phyloP scores from a whole-genome alignment of 1,140 invertebrate genomes.

The Euura lappo region DNA sequence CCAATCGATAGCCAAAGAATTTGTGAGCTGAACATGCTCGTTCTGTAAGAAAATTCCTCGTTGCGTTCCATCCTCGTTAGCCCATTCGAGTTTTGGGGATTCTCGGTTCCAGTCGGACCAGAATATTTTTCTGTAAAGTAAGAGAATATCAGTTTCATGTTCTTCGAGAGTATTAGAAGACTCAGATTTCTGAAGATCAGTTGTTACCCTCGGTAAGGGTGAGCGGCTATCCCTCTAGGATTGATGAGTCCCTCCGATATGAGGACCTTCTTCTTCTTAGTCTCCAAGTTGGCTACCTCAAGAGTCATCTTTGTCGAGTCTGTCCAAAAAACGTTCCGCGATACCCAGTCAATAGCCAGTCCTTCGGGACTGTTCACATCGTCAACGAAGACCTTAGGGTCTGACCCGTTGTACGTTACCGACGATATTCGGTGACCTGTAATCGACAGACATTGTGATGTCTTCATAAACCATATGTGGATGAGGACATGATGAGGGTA shows the following conservation, averaged over 20 bases:
- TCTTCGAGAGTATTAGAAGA: background rate
- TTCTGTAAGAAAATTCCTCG: constrained; percentile 73
- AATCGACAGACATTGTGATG: constrained; percentile 1
- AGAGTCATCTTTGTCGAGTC: constrained; percentile 90
- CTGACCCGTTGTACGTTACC: constrained; percentile 51
- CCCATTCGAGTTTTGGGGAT: constrained; percentile 89
- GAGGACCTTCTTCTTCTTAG: constrained; percentile 76
- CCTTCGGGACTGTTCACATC: constrained; percentile 91
- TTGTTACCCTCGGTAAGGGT: constrained; percentile 83
- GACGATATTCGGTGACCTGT: constrained; percentile 51
- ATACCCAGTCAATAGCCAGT: constrained; percentile 90
- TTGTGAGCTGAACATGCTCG: constrained; percentile 71
- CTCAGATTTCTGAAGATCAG: background rate
- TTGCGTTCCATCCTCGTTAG: constrained; percentile 90
- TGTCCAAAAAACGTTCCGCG: constrained; percentile 94
- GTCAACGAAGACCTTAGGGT: constrained; percentile 53
- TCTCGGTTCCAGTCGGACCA: constrained; percentile 98
- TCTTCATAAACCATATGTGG: background rate
- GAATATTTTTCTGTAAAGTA: constrained; percentile 81
- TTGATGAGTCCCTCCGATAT: constrained; percentile 82
- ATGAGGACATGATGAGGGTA: constrained; percentile 41
- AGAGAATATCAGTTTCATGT: constrained; percentile 13
- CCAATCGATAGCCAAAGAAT: constrained; percentile 87
- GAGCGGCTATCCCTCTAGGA: constrained; percentile 93
- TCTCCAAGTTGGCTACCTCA: constrained; percentile 88